Conservation (phyloP, 2,797 vertebrate species). For the Oreochromis mossambicus region DNA sequence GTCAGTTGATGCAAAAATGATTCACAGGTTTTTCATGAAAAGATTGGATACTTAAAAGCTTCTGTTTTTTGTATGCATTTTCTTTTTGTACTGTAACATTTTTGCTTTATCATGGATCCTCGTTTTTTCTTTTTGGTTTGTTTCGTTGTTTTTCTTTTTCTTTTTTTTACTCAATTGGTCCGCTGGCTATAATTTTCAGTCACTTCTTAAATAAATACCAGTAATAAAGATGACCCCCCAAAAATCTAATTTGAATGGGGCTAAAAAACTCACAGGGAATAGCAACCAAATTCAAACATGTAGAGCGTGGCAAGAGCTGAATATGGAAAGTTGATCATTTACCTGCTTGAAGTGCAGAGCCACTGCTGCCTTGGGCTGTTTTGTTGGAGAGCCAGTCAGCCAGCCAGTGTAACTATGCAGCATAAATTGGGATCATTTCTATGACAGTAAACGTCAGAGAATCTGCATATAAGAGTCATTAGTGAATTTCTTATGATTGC, state of each 20-base stretch:
- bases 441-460: neutral
- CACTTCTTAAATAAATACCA: neutral
- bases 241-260: neutral
- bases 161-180: neutral
- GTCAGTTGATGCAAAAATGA: neutral
- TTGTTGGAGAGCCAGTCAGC: neutral
- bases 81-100: neutral
- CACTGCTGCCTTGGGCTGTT: neutral
- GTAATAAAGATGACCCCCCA: neutral
- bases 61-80: neutral
- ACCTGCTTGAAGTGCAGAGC: neutral
- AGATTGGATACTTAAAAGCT: neutral
- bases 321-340: neutral
- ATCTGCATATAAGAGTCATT: neutral
- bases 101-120: neutral
- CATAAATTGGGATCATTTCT: neutral
- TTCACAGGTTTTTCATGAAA: neutral
- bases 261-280: neutral
- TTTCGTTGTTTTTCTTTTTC: neutral
- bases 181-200: neutral
- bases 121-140: neutral
- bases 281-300: neutral
- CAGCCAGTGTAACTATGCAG: neutral
- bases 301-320: neutral
- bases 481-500: neutral